phyloP scores from a whole-genome alignment of 1,140 invertebrate genomes.

The Andricus grossulariae region DNA sequence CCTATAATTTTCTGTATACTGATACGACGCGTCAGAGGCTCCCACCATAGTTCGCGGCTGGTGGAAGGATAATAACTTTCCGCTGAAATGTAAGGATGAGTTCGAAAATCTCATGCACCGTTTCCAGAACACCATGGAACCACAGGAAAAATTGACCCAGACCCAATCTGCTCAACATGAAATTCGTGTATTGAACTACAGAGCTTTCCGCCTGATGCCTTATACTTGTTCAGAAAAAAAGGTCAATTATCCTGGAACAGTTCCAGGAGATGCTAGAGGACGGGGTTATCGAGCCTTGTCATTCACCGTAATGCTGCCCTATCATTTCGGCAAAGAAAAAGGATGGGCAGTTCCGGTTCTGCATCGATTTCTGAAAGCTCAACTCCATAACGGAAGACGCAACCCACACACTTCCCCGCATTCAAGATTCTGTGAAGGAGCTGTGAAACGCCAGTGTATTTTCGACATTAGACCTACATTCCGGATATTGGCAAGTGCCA shows the following conservation, averaged over 20 bases:
- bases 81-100: neutral
- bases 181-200: neutral
- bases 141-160: neutral
- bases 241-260: neutral
- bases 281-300: slow-evolving; percentile 32
- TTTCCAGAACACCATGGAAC: neutral
- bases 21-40: too few species aligned
- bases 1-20: too few species aligned
- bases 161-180: neutral
- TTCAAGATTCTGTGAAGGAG: slow-evolving; percentile 22
- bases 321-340: slow-evolving; percentile 40
- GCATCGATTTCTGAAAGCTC: slow-evolving; percentile 36
- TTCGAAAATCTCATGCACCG: neutral
- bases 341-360: slow-evolving; percentile 34
- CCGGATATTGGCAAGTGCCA: too few species aligned
- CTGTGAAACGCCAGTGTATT: slow-evolving; percentile 32
- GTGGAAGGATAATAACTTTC: neutral
- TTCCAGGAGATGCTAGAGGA: neutral
- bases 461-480: slow-evolving; percentile 31
- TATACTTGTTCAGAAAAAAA: neutral
- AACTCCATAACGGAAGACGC: slow-evolving; percentile 38
- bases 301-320: slow-evolving; percentile 24
- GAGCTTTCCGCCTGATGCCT: neutral
- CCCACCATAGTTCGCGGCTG: too few species aligned
- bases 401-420: too few species aligned